Base-by-base conservation (phyloP, 2,113 vertebrate genomes). In the Limanda limanda region DNA sequence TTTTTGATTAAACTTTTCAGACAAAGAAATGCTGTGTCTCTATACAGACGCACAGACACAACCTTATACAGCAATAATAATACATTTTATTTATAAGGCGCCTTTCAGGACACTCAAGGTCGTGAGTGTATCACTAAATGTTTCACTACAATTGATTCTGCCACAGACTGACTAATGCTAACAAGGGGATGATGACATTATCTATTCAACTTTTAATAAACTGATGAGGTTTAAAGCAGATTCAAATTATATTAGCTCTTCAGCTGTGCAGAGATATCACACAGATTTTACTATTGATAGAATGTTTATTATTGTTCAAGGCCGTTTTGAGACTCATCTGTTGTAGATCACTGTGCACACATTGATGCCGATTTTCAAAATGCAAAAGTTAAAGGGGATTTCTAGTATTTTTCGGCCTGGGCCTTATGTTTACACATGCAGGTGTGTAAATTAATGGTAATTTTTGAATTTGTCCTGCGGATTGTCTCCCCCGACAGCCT, bases 11-110 rank as follows among this genome's bases (percentile, higher is more conserved):
- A 74, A 78, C 27, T 23, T 45, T 59, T 23, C 54, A 35, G 59
- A 81, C 77, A n/a, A 74, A 84, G 65, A 57, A 76, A 68, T 67
- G 21, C 15, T 60, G 23, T 69, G 14, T 70, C 61, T 79, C 45
- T 60, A 55, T 20, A 65, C n/a, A 59, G 24, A 59, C 7, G 20
- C 4, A 68, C 47, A 76, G 61, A 58, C 55, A 82, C 67, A 76
- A 27, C 60, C 59, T 58, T 70, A 77, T 58, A 78, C 66, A 72
- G 55, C n/a, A n/a, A n/a, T n/a, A n/a, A n/a, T n/a, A n/a, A n/a
- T n/a, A n/a, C n/a, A n/a, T n/a, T n/a, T n/a, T n/a, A n/a, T n/a
- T n/a, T n/a, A n/a, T n/a, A n/a, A n/a, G n/a, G n/a, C n/a, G n/a
- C n/a, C n/a, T n/a, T n/a, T n/a, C n/a, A n/a, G n/a, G n/a, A n/a